These are phyloP conservation scores for Azemiops feae DNA, from an alignment of 2,113 vertebrate species.

Conservation along the genomic window DNA sequence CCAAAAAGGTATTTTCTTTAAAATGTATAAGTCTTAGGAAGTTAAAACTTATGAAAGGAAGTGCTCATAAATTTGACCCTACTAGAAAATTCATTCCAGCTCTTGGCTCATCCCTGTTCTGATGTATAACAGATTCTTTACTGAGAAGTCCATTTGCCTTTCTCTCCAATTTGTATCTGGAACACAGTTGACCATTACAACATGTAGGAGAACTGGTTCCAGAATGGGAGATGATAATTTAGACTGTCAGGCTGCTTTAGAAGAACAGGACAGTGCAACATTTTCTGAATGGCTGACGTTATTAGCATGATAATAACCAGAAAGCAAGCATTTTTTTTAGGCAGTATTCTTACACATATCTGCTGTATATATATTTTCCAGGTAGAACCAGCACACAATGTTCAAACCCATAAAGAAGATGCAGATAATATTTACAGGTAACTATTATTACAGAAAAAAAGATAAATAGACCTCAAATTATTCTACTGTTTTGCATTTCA, in stretches of 20 bases:
- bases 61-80: neutral
- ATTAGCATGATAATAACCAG: neutral
- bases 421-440: constrained; percentile 64
- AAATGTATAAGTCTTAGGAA: fast-evolving
- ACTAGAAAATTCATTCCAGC: neutral
- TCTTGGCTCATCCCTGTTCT: neutral
- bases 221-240: neutral
- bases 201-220: neutral
- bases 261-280: neutral
- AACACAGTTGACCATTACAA: neutral
- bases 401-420: neutral
- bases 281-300: neutral
- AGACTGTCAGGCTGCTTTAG: neutral
- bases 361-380: constrained; percentile 33
- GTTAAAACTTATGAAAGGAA: neutral
- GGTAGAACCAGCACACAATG: constrained; percentile 25
- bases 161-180: neutral
- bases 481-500: fast-evolving
- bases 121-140: neutral
- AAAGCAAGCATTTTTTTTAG: neutral
- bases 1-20: neutral
- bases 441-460: fast-evolving
- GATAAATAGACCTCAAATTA: neutral
- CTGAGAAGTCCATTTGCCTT: neutral
- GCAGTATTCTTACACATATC: neutral